phyloP scores from a whole-genome alignment of 1,140 invertebrate species.

The Dolichoris vasculosae region DNA sequence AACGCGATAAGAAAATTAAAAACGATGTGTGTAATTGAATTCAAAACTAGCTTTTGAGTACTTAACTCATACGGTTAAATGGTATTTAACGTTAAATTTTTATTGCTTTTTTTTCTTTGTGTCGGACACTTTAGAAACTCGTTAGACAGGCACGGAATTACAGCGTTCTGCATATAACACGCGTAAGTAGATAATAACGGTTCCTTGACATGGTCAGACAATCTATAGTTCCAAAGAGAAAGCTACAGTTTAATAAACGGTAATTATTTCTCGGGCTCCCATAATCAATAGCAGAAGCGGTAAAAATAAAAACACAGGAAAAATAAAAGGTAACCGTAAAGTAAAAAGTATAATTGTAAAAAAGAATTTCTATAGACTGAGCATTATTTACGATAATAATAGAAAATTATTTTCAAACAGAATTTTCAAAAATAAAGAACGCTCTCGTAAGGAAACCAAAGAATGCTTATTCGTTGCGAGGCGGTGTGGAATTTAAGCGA shows the following conservation, averaged over 20 bases:
- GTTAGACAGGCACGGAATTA: constrained; percentile 52
- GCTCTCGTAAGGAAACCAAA: not conserved
- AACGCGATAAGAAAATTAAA: constrained; percentile 50
- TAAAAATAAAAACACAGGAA: constrained; percentile 47
- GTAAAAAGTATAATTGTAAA: constrained; percentile 49
- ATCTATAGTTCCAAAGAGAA: constrained; percentile 51
- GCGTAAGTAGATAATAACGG: constrained; percentile 54
- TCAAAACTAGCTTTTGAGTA: constrained; percentile 51
- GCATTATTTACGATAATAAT: constrained; percentile 33
- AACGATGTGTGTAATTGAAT: constrained; percentile 52
- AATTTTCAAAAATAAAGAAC: constrained; percentile 38
- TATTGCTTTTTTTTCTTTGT: constrained; percentile 49
- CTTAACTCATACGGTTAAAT: constrained; percentile 50
- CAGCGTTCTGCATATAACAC: constrained; percentile 51
- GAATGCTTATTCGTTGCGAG: not conserved
- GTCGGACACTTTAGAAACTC: constrained; percentile 52
- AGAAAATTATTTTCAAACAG: constrained; percentile 42
- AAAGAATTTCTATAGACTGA: constrained; percentile 43
- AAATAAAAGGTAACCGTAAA: constrained; percentile 48
- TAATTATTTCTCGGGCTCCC: constrained; percentile 52
- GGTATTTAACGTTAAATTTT: constrained; percentile 51
- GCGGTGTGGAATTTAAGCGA: not conserved
- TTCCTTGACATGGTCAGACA: constrained; percentile 52
- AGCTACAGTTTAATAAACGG: constrained; percentile 52
- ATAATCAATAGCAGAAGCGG: constrained; percentile 53